Evolutionary conservation across 92 coral and sea anemone species (phyloP).

Genomic region (Phenganax marumi): DNA sequence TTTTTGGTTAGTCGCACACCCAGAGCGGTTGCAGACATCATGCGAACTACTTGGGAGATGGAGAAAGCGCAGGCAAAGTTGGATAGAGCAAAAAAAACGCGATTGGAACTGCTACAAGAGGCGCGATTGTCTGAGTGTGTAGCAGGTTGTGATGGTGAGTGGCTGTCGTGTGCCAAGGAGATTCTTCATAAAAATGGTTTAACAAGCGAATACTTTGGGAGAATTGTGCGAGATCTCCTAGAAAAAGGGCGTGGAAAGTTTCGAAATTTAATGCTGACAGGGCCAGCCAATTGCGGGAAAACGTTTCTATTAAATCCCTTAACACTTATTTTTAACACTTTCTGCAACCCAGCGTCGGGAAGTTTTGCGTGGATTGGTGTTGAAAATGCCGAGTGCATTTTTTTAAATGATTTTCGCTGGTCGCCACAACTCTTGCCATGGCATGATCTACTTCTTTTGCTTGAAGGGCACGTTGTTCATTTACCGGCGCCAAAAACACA

Average conservation of each 20-base stretch:
- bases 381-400: constrained; percentile 21
- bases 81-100: not conserved
- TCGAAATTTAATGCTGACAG: constrained; percentile 38
- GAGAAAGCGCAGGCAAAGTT: constrained; percentile 17
- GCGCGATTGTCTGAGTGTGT: constrained; percentile 30
- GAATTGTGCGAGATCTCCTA: constrained; percentile 34
- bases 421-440: constrained; percentile 27
- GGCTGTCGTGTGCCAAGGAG: constrained; percentile 44
- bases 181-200: constrained; percentile 32
- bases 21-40: constrained; percentile 38
- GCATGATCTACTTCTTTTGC: constrained; percentile 36
- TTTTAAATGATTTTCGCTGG: constrained; percentile 38
- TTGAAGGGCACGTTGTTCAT: constrained; percentile 41
- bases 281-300: constrained; percentile 37
- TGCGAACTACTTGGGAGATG: constrained; percentile 44
- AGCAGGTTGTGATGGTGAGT: constrained; percentile 37
- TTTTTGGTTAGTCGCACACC: constrained; percentile 44
- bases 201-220: constrained; percentile 1
- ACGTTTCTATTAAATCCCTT: constrained; percentile 34
- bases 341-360: constrained; percentile 38
- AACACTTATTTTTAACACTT: constrained; percentile 28
- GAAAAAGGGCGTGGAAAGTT: constrained; percentile 43
- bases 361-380: constrained; percentile 47
- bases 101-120: constrained; percentile 48
- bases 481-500: constrained; percentile 47